Base-by-base conservation (phyloP, 2,113 vertebrate species). In the Paralichthys olivaceus region DNA sequence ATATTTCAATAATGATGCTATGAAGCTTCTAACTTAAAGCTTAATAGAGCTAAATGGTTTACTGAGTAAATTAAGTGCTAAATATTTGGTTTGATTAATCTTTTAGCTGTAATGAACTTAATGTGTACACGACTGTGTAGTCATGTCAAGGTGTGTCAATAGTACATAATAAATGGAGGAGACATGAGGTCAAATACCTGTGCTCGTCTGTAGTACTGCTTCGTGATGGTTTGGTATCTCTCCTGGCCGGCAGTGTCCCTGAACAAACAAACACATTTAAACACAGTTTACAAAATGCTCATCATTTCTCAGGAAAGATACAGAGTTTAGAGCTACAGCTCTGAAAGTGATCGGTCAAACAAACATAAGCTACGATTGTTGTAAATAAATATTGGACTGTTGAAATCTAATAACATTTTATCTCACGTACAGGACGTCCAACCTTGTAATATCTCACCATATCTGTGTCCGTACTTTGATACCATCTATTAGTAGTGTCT, bases 211-310 rank as follows among this genome's bases (percentile, higher is more conserved):
- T 99, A 99, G 93, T 99, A 99, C 95, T 99, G 98, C 86, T 99
- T 99, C 17, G 97, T 99, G 93, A 99, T 98, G 83, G 97, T 99
- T 93, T 98, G 97, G 90, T 99, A 99, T 78, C 98, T 90, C 85
- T 99, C 98, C 89, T 99, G 97, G n/a, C 98, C 98, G 0, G 98
- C 98, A 0, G 98, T 99, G 90, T 99, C 98, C 98, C 98, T 99
- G 83, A 3, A 87, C 65, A 79, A 91, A 58, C 29, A 70, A 8
- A 22, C 28, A 64, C 5, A 65, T 15, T 25, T 8, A 45, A 7
- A 37, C 34, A 14, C n/a, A n/a, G n/a, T n/a, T n/a, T n/a, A n/a
- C n/a, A n/a, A n/a, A n/a, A n/a, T n/a, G n/a, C n/a, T n/a, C n/a
- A n/a, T n/a, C n/a, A 15, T 57, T 40, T 40, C 11, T 15, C 40